Evolutionary conservation across 1,140 invertebrate genomes (phyloP).

Genomic region (Scaptodrosophila lebanonensis): DNA sequence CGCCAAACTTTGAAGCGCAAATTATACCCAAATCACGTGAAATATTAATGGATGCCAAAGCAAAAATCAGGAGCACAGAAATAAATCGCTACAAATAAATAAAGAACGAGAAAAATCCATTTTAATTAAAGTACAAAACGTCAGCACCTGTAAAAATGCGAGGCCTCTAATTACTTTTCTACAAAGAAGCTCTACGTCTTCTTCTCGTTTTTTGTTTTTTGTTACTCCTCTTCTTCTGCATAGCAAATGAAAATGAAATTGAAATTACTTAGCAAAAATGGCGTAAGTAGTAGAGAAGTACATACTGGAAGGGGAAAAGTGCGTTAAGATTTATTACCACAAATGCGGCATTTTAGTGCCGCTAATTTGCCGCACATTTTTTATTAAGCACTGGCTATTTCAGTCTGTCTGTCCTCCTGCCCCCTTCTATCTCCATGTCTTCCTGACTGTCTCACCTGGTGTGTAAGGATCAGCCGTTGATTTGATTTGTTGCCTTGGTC

Average conservation of each 20-base stretch:
- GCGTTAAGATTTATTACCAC: conserved; percentile 56
- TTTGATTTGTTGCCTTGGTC: conserved; percentile 50
- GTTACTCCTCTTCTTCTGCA: no score
- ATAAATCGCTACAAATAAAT: conserved; percentile 33
- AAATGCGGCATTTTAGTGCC: conserved; percentile 39
- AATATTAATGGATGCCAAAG: conserved; percentile 14
- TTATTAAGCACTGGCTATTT: conserved; percentile 3
- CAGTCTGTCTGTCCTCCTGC: conserved; percentile 5
- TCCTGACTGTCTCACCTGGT: conserved; percentile 6
- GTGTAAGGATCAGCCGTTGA: no score
- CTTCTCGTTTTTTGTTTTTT: background rate
- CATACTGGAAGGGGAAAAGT: background rate
- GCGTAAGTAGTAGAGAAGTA: background rate
- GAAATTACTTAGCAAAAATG: conserved; percentile 43
- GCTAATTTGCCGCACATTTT: conserved; percentile 42
- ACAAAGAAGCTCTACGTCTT: no score
- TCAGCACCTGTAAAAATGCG: conserved; percentile 18
- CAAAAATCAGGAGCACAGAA: conserved; percentile 31
- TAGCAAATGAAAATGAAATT: conserved; percentile 45
- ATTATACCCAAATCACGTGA: conserved; percentile 18
- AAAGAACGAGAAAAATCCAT: conserved; percentile 38
- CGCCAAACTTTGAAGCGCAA: conserved; percentile 46
- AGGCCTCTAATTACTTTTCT: conserved; percentile 53
- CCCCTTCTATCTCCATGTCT: conserved; percentile 14
- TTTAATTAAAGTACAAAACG: conserved; percentile 57